phyloP scores from a whole-genome alignment of 1,140 invertebrate species.

The Neuroterus valhalla region DNA sequence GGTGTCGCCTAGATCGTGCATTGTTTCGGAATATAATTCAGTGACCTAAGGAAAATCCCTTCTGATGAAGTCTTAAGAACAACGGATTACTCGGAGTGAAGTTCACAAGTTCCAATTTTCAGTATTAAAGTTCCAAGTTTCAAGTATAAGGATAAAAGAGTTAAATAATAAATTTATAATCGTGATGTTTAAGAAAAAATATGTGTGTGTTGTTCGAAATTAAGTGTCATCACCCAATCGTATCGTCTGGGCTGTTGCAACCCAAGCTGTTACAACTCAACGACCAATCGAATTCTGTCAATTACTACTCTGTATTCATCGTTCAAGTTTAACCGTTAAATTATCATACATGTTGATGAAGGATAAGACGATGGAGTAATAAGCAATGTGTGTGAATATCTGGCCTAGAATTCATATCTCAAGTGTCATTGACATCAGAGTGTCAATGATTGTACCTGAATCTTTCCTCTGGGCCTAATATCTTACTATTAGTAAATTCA shows the following conservation, averaged over 20 bases:
- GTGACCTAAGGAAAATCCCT: neutral
- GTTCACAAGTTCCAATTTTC: neutral
- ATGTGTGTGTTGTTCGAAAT: constrained; percentile 1
- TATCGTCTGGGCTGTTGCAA: constrained; percentile 1
- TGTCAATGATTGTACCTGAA: constrained; percentile 55
- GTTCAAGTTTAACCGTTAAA: constrained; percentile 64
- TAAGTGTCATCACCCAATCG: neutral
- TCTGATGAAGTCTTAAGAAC: too few relatives aligned
- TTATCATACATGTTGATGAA: constrained; percentile 59
- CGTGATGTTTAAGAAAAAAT: constrained; percentile 4
- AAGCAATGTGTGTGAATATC: neutral
- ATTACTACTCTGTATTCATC: constrained; percentile 64
- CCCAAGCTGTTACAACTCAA: constrained; percentile 44
- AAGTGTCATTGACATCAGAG: neutral
- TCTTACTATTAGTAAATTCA: neutral
- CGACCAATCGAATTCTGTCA: constrained; percentile 71
- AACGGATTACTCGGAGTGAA: neutral
- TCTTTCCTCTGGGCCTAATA: constrained; percentile 48
- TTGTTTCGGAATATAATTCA: constrained; percentile 36
- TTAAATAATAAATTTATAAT: neutral
- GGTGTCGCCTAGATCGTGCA: constrained; percentile 43
- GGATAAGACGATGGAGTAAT: constrained; percentile 19
- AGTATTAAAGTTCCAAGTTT: neutral
- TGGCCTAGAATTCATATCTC: neutral
- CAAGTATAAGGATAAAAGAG: constrained; percentile 1